A percentile compares a stretch with the other conserved stretches of the same genome.
These are phyloP conservation scores for Leptinotarsa haldemani DNA, from an alignment of 2,888 invertebrate genomes.

Conservation along the genomic window DNA sequence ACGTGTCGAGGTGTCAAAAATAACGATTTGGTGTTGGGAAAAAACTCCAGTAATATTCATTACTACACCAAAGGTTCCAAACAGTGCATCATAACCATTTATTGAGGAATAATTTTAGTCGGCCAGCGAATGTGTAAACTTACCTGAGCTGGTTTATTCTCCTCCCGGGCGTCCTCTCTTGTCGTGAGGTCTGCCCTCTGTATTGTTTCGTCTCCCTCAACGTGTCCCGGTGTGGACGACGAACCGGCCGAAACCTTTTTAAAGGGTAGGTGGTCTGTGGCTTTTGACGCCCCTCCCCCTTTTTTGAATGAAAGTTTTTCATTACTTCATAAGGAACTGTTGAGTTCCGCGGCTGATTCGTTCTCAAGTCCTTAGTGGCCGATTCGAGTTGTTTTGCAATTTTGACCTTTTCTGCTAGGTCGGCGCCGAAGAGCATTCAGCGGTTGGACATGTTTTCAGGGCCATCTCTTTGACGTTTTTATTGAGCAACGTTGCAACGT, in stretches of 20 bases:
- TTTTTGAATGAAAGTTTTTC: slow-evolving; percentile 9
- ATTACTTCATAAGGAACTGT: not conserved
- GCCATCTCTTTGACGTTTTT: slow-evolving; percentile 16
- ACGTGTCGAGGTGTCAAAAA: too few relatives aligned
- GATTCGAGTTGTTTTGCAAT: slow-evolving; percentile 32
- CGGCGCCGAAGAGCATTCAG: slow-evolving; percentile 35
- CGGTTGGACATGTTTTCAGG: slow-evolving; percentile 1
- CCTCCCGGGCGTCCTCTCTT: not conserved
- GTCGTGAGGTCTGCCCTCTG: slow-evolving; percentile 14
- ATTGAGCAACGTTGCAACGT: too few relatives aligned
- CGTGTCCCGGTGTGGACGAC: slow-evolving; percentile 21
- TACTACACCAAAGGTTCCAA: too few relatives aligned
- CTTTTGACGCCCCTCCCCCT: slow-evolving; percentile 16
- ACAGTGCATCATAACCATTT: too few relatives aligned
- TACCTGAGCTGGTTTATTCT: slow-evolving; percentile 15
- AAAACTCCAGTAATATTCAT: too few relatives aligned
- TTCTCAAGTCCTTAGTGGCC: slow-evolving; percentile 29
- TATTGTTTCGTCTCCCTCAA: slow-evolving; percentile 17
- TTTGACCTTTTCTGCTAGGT: slow-evolving; percentile 34
- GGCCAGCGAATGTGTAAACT: slow-evolving; percentile 20
- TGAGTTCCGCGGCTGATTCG: not conserved
- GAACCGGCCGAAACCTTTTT: slow-evolving; percentile 25
- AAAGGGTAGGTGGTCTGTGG: slow-evolving; percentile 2
- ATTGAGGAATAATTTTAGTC: slow-evolving; percentile 13
- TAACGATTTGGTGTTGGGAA: too few relatives aligned